phyloP scores from a whole-genome alignment of 1,140 invertebrate species.

The Cotesia chilonis region DNA sequence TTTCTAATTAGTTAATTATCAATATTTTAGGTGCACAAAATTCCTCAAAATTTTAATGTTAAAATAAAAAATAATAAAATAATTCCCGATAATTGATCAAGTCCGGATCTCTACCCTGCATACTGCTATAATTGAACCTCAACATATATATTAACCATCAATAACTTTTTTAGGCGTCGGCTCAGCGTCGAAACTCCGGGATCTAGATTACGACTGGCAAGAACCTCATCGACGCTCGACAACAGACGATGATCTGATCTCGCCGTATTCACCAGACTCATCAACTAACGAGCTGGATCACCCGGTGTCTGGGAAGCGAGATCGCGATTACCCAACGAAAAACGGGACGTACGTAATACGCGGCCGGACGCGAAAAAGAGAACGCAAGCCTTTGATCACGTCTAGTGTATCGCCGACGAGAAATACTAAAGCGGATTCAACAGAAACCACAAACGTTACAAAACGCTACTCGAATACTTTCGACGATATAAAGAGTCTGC shows the following conservation, averaged over 20 bases:
- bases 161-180: slow-evolving; percentile 66
- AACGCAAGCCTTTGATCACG: slow-evolving; percentile 63
- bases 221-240: slow-evolving; percentile 68
- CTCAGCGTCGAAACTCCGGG: slow-evolving; percentile 69
- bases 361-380: slow-evolving; percentile 70
- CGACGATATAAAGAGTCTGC: slow-evolving; percentile 79
- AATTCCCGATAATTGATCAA: too few relatives aligned
- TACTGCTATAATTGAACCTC: neutral
- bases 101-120: neutral
- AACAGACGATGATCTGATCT: slow-evolving; percentile 72
- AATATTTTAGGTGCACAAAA: too few relatives aligned
- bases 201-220: slow-evolving; percentile 72
- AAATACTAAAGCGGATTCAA: slow-evolving; percentile 43
- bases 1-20: too few relatives aligned
- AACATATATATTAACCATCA: neutral
- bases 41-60: too few relatives aligned
- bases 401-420: slow-evolving; percentile 59
- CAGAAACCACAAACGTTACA: slow-evolving; percentile 5
- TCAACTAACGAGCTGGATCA: slow-evolving; percentile 64
- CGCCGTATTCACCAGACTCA: slow-evolving; percentile 72
- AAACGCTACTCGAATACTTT: slow-evolving; percentile 81
- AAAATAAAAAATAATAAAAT: too few relatives aligned
- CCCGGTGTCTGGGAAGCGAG: slow-evolving; percentile 51
- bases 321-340: slow-evolving; percentile 69
- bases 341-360: slow-evolving; percentile 77